Evolutionary conservation across 2,797 vertebrate genomes (phyloP).

Genomic region (Vespertilio murinus): DNA sequence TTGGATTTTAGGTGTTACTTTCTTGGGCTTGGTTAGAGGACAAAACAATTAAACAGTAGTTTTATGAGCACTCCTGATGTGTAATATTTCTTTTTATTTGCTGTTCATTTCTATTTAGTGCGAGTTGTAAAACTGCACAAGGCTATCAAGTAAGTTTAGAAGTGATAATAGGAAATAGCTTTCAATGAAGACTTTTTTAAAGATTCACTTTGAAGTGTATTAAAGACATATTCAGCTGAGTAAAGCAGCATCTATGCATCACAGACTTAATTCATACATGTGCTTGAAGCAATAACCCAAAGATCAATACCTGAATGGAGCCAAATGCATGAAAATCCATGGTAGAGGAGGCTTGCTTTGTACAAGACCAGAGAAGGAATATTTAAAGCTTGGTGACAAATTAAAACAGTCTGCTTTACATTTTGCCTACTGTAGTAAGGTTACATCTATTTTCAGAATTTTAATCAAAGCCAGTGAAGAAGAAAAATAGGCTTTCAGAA

Average conservation of each 20-base stretch:
- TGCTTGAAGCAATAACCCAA: conserved; percentile 61
- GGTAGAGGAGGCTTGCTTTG: conserved; percentile 20
- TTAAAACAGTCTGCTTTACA: background rate
- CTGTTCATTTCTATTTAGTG: conserved; percentile 70
- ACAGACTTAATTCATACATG: conserved; percentile 54
- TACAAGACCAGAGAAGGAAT: conserved; percentile 53
- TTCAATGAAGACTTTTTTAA: conserved; percentile 47
- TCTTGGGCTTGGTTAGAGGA: conserved; percentile 47
- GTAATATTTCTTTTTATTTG: conserved; percentile 76
- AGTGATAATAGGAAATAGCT: conserved; percentile 56
- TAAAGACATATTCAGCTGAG: conserved; percentile 51
- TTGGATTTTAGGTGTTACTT: conserved; percentile 53
- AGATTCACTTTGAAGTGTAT: conserved; percentile 57
- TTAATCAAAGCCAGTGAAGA: conserved; percentile 62
- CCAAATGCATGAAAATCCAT: conserved; percentile 21
- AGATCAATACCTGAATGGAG: conserved; percentile 63
- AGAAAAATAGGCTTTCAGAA: conserved; percentile 59
- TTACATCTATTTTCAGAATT: conserved; percentile 45
- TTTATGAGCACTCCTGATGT: conserved; percentile 70
- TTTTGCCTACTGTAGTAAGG: conserved; percentile 41
- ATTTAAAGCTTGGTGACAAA: conserved; percentile 57
- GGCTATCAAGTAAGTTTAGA: conserved; percentile 56
- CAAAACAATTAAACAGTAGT: conserved; percentile 51
- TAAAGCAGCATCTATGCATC: conserved; percentile 41
- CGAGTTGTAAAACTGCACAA: conserved; percentile 59